Base-by-base conservation (phyloP, 1,140 invertebrate species). In the Brachionus koreanus region DNA sequence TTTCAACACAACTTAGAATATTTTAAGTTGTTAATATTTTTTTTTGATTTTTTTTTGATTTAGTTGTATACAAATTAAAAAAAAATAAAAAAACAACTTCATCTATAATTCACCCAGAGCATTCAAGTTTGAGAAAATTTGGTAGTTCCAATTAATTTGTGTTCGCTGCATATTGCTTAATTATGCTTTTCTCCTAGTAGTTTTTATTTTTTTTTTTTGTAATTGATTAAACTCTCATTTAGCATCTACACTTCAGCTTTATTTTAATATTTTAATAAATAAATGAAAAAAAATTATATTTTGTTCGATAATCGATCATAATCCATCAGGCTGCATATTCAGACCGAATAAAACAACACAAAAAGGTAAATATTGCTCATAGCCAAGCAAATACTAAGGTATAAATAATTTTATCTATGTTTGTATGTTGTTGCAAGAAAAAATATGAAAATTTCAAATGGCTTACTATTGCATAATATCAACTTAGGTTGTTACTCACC, bases 321-420 rank as follows among this genome's bases (percentile, higher is more conserved):
- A 57, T 19, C 49, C 49, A 10, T 19, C 19, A 57, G 49, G 49
- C 19, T 23, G 16, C 49, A 25, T 25, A 57, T 57, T 57, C 49
- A 57, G 49, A 16, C 19, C 49, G 49, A 57, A 57, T 42, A 9
- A 3, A 57, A 57, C n/a, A 57, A 57, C 49, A 57, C 49, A 57
- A 57, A 57, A 57, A 57, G 49, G 49, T 57, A 57, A 57, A 57
- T 57, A 57, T 57, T 57, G 49, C 49, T 57, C 49, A 19, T 57
- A 57, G 49, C 16, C 49, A 19, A 57, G 49, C 49, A 57, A 57
- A 57, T 57, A 57, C 49, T 57, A 7, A 57, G 49, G 49, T 57
- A 57, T 57, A 19, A 57, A 57, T 57, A 57, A 57, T 57, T 57
- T 57, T 57, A 57, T 57, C 49, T 57, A 57, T 57, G 49, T 57